Conservation (phyloP, 2,113 vertebrate genomes). For the Solea senegalensis region DNA sequence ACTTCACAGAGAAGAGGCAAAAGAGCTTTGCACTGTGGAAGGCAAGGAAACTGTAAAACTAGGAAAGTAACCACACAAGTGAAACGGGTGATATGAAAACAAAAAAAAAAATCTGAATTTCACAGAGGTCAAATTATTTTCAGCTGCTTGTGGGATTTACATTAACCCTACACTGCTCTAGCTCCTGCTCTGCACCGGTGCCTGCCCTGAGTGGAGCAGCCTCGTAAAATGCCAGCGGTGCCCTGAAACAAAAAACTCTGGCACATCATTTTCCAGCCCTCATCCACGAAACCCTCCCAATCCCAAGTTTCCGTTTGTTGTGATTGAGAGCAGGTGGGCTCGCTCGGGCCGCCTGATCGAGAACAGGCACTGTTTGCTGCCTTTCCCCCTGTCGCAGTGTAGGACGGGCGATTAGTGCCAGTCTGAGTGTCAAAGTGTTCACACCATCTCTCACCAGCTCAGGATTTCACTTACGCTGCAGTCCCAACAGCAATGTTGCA, state of each 20-base stretch:
- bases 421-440: constrained; percentile 17
- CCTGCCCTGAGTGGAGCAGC: constrained; percentile 16
- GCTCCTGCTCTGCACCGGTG: constrained; percentile 55
- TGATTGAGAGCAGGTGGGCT: constrained; percentile 66
- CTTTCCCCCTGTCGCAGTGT: not conserved
- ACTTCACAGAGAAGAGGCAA: constrained; percentile 30
- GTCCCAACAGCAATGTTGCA: not conserved
- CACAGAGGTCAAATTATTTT: constrained; percentile 70
- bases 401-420: constrained; percentile 11
- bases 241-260: constrained; percentile 58
- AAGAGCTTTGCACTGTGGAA: constrained; percentile 21
- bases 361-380: not conserved
- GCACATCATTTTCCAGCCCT: constrained; percentile 39
- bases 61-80: constrained; percentile 17
- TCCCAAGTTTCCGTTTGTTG: constrained; percentile 50
- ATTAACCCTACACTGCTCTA: constrained; percentile 62
- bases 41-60: constrained; percentile 4
- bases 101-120: constrained; percentile 24
- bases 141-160: constrained; percentile 69
- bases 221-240: constrained; percentile 56
- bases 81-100: constrained; percentile 4
- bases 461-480: not conserved
- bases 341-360: constrained; percentile 4
- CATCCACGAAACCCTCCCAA: constrained; percentile 1
- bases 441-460: constrained; percentile 10